These are phyloP conservation scores for Peromyscus aztecus DNA, from an alignment of 2,797 vertebrate genomes.

Conservation along the genomic window DNA sequence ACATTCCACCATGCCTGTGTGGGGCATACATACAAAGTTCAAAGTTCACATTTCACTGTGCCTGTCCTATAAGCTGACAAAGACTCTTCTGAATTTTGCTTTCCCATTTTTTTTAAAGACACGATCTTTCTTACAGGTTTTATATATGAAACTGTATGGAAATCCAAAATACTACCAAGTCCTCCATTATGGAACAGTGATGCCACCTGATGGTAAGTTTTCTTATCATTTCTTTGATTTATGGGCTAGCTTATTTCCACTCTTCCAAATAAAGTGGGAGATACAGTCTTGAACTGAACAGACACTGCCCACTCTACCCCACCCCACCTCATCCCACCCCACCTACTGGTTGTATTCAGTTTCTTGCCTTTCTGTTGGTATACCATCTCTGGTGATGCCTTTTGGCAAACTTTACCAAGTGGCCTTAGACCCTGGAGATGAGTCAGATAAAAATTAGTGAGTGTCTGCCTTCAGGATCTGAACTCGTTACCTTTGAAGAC, in stretches of 20 bases:
- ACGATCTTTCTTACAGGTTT: constrained; percentile 81
- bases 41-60: neutral
- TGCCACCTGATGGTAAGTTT: constrained; percentile 88
- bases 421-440: neutral
- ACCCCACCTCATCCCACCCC: neutral
- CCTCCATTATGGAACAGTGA: constrained; percentile 75
- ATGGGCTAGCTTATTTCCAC: neutral
- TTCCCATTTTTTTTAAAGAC: neutral
- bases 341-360: neutral
- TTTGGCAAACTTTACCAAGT: neutral
- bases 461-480: neutral
- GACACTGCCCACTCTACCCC: neutral
- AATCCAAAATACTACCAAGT: neutral
- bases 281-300: neutral
- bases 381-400: neutral
- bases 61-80: neutral
- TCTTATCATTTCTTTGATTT: neutral
- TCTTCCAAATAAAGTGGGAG: neutral
- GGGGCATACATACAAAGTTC: neutral
- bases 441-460: neutral
- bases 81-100: neutral
- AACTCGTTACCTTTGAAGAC: neutral
- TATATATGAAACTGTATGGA: constrained; percentile 47
- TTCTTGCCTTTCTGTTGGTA: neutral
- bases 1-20: neutral